Evolutionary conservation across 2,113 vertebrate species (phyloP), one percentile per base, ranked within the genome.

Genomic region (Tragelaphus buxtoni): DNA sequence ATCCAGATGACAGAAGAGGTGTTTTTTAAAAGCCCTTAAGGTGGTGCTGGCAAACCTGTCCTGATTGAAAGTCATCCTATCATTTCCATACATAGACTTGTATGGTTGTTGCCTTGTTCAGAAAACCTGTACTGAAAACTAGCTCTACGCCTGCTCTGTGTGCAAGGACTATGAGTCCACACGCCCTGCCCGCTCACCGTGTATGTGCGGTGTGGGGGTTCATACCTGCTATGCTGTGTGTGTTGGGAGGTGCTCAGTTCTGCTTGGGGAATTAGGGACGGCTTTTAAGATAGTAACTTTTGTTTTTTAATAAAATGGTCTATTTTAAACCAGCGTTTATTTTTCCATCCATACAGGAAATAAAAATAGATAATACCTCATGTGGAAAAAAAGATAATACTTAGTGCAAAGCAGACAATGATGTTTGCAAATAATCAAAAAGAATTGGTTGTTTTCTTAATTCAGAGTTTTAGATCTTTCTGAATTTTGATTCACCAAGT

Each of bases 381-480:
- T 26, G 22, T 74, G 39, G 69, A 26, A 74, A 42, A 74, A 74
- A 74, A 76, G 39, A 45, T 45, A 45, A 76, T 76, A 98, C 98
- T 98, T 98, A 98, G 98, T 98, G 98, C 98, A 98, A 98, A 99
- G 98, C 98, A 97, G 98, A 97, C 96, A 86, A 96, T 95, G 95
- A 98, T 96, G 88, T 98, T 98, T 97, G 96, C 98, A 97, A 98
- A 98, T 91, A 85, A 98, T 94, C 97, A 77, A 98, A 98, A 83
- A 12, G 7, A 83, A 42, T 60, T 85, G 30, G 22, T 88, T 83
- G 13, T 26, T 28, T 17, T 82, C n/a, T 82, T 30, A 61, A 47
- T 72, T 72, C 32, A 94, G 87, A 61, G 49, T 61, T 28, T 61
- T 11, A 56, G 18, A 30, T 80, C 9, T 93, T 86, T 79, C 45